Percentiles rank a stretch among this genome's conserved stretches.
phyloP scores from a whole-genome alignment of 2,797 vertebrate genomes.

The Poliocrania exsul region DNA sequence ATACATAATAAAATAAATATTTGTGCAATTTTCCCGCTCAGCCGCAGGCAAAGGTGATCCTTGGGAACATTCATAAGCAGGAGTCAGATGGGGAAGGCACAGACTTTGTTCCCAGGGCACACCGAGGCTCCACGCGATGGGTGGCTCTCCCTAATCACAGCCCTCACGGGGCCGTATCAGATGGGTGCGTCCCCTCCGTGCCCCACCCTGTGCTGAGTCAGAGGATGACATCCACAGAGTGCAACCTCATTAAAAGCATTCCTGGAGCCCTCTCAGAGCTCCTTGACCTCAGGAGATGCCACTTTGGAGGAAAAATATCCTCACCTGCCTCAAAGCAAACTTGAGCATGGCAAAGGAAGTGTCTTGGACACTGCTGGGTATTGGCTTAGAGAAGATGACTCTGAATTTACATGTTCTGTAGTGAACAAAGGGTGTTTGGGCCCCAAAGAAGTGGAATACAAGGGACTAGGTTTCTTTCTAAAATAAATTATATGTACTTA shows the following conservation, averaged over 20 bases:
- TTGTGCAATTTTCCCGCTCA: not conserved
- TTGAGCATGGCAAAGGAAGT: not conserved
- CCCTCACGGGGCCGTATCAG: not conserved
- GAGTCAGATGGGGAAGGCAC: not conserved
- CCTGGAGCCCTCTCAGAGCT: not conserved
- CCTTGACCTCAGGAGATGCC: not conserved
- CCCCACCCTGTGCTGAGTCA: constrained; percentile 32
- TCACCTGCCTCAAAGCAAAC: not conserved
- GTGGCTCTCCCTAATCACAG: not conserved
- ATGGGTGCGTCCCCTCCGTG: not conserved
- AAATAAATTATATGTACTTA: not conserved
- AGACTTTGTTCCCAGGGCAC: constrained; percentile 40
- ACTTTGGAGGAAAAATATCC: not conserved
- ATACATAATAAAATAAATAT: not conserved
- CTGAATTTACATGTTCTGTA: not conserved
- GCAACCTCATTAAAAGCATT: not conserved
- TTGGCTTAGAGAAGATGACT: not conserved
- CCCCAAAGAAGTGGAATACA: not conserved
- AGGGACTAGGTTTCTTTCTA: not conserved
- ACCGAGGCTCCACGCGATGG: not conserved
- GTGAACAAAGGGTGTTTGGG: not conserved
- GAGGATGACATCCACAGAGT: not conserved
- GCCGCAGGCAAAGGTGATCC: constrained; percentile 1
- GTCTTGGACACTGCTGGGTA: not conserved
- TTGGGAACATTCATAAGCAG: not conserved